Percentiles rank a stretch among this genome's conserved stretches.
These are phyloP conservation scores for Scaptomyza cyrtandrae DNA, from an alignment of 2,888 invertebrate species.

Conservation along the genomic window DNA sequence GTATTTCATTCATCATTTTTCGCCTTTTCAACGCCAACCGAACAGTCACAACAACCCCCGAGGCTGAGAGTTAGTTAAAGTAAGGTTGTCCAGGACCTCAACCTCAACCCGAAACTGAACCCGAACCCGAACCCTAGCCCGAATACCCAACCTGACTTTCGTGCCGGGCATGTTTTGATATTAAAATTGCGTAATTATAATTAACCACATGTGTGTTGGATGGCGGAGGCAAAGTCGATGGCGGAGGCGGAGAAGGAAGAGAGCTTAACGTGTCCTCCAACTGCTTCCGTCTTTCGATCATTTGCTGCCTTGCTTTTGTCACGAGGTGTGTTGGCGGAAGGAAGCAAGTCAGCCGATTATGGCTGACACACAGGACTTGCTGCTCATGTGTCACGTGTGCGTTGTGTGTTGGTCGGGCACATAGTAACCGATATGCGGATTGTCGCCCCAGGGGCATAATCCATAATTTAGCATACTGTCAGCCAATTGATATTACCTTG, in stretches of 20 bases:
- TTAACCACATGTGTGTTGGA: constrained; percentile 81
- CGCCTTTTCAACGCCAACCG: constrained; percentile 74
- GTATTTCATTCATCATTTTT: constrained; percentile 82
- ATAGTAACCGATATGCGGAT: constrained; percentile 61
- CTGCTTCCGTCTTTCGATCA: constrained; percentile 58
- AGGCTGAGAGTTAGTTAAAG: constrained; percentile 46
- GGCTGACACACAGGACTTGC: constrained; percentile 3
- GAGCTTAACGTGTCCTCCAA: constrained; percentile 62
- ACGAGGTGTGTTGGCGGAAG: constrained; percentile 57
- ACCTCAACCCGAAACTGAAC: constrained; percentile 21
- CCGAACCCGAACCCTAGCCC: constrained; percentile 32
- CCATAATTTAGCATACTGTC: constrained; percentile 77
- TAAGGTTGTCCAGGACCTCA: constrained; percentile 23
- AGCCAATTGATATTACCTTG: constrained; percentile 77
- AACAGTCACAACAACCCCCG: constrained; percentile 63
- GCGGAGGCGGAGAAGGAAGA: constrained; percentile 2
- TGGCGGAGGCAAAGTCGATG: not conserved
- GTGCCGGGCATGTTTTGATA: constrained; percentile 69
- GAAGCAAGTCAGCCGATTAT: constrained; percentile 37
- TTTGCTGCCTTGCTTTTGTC: constrained; percentile 45
- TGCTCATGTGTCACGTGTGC: constrained; percentile 54
- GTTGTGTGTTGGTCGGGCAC: constrained; percentile 32
- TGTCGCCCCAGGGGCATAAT: constrained; percentile 80
- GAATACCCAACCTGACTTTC: constrained; percentile 38
- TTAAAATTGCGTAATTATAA: constrained; percentile 82